Evolutionary conservation across 2,113 vertebrate genomes (phyloP).

Genomic region (Rhea pennata): DNA sequence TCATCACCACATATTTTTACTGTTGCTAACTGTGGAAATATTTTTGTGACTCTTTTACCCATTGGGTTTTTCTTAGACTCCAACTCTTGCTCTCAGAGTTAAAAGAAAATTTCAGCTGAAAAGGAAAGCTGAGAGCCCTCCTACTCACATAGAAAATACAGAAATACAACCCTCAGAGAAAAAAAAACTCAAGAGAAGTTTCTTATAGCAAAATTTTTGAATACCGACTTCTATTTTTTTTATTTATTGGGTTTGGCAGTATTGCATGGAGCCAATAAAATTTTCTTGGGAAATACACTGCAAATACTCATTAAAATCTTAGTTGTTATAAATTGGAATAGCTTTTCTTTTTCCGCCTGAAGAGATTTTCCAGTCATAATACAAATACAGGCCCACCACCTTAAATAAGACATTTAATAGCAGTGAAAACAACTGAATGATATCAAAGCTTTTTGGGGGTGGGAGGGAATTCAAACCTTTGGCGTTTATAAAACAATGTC

Average conservation of each 20-base stretch:
- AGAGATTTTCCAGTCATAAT: background rate
- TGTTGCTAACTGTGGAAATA: background rate
- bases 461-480: background rate
- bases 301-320: background rate
- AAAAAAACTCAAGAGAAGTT: background rate
- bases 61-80: background rate
- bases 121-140: background rate
- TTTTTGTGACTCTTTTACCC: background rate
- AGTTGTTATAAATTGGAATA: background rate
- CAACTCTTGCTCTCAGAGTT: background rate
- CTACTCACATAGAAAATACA: background rate
- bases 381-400: background rate
- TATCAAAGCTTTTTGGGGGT: background rate
- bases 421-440: background rate
- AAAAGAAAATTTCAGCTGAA: background rate
- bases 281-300: background rate
- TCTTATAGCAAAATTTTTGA: background rate
- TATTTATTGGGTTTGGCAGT: background rate
- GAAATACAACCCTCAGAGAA: background rate
- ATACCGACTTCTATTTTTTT: background rate
- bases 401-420: background rate
- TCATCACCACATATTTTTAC: background rate
- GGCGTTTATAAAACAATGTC: background rate
- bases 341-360: background rate
- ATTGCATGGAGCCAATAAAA: background rate